These are phyloP conservation scores for Tillus elongatus DNA, from an alignment of 2,888 invertebrate genomes.

Conservation along the genomic window DNA sequence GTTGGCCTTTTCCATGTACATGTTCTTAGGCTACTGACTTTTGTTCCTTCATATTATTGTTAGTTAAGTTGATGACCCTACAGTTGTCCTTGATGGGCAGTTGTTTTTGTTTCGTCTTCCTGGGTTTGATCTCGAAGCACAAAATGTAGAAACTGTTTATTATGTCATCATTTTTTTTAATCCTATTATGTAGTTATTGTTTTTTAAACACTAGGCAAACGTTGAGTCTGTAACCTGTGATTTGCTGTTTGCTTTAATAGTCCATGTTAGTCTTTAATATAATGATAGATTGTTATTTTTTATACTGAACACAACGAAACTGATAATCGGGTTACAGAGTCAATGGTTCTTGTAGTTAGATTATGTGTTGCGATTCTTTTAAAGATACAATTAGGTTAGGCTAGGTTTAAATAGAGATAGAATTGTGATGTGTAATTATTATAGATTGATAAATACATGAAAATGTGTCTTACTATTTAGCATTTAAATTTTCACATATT, in stretches of 20 bases:
- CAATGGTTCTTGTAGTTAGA: no score
- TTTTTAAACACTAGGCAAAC: constrained; percentile 32
- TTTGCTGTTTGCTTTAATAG: no score
- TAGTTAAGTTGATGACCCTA: constrained; percentile 19
- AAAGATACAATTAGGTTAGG: no score
- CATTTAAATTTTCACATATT: constrained; percentile 28
- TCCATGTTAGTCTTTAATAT: no score
- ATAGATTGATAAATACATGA: constrained; percentile 25
- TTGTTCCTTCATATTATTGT: constrained; percentile 17
- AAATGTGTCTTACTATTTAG: constrained; percentile 41
- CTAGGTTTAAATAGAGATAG: constrained; percentile 25
- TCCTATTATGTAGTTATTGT: constrained; percentile 18
- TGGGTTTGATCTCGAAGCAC: constrained; percentile 41
- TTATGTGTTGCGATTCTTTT: no score
- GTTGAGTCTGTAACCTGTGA: no score
- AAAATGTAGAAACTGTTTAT: constrained; percentile 27
- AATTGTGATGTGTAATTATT: constrained; percentile 34
- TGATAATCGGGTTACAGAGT: no score
- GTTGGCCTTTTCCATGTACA: constrained; percentile 32
- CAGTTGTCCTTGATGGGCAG: constrained; percentile 25
- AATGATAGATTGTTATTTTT: no score
- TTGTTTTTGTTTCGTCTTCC: constrained; percentile 38
- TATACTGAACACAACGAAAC: no score
- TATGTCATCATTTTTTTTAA: constrained; percentile 17
- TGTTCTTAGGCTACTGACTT: constrained; percentile 15